Evolutionary conservation across 2,888 invertebrate species (phyloP).

Genomic region (Sisyra nigra): DNA sequence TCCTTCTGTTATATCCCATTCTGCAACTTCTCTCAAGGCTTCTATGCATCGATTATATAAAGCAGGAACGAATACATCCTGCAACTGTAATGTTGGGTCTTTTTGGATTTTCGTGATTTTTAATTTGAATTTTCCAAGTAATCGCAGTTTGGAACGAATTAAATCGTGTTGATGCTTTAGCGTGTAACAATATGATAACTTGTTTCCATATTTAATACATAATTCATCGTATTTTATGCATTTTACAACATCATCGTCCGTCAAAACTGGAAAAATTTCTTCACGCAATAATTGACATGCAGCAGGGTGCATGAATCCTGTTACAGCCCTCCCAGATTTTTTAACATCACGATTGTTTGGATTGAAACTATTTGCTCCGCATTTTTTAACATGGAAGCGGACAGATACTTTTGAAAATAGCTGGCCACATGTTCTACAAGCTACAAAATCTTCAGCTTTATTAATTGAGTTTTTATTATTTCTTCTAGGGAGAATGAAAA

Average conservation of each 20-base stretch:
- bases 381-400: not conserved
- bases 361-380: not conserved
- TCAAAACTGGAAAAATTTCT: not conserved
- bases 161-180: conserved; percentile 10
- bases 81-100: conserved; percentile 9
- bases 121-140: conserved; percentile 9
- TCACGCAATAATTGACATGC: not conserved
- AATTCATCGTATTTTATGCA: not conserved
- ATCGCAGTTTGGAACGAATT: conserved; percentile 10
- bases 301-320: not conserved
- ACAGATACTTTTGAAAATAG: conserved; percentile 6
- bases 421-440: conserved; percentile 7
- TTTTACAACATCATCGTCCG: conserved; percentile 5
- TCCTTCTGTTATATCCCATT: not conserved
- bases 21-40: conserved; percentile 7
- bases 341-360: not conserved
- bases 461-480: conserved; percentile 9
- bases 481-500: conserved; percentile 12
- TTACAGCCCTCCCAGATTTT: not conserved
- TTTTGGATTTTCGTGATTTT: conserved; percentile 7
- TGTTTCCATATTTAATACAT: conserved; percentile 8
- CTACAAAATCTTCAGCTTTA: conserved; percentile 7
- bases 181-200: conserved; percentile 10
- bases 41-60: conserved; percentile 8
- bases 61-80: conserved; percentile 9